phyloP scores from a whole-genome alignment of 2,888 invertebrate genomes.

The Patella ulyssiponensis region DNA sequence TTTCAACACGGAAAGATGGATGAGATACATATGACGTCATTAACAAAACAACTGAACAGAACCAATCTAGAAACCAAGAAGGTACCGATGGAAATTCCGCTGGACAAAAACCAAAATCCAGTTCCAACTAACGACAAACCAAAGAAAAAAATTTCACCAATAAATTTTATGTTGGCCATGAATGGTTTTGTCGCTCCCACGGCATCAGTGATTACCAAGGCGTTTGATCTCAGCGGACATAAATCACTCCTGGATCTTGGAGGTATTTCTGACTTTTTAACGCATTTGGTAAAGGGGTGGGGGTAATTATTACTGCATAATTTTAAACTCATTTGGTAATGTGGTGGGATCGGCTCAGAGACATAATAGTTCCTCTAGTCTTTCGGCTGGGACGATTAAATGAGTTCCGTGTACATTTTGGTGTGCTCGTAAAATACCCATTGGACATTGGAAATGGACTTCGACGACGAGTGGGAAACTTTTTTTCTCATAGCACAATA shows the following conservation, averaged over 20 bases:
- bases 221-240: slow-evolving; percentile 57
- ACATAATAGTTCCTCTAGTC: no score
- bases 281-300: no score
- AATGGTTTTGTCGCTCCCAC: slow-evolving; percentile 51
- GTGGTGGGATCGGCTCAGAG: no score
- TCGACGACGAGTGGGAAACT: no score
- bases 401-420: no score
- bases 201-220: slow-evolving; percentile 44
- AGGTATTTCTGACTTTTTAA: slow-evolving; percentile 40
- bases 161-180: slow-evolving; percentile 53
- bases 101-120: slow-evolving; percentile 12
- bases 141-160: slow-evolving; percentile 29
- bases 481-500: no score
- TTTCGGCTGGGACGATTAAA: no score
- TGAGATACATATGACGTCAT: background rate
- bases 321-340: no score
- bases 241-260: slow-evolving; percentile 56
- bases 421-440: no score
- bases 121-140: background rate
- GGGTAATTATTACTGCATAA: no score
- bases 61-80: background rate
- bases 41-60: slow-evolving; percentile 1
- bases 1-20: background rate
- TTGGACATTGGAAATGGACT: no score
- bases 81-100: background rate